These are phyloP conservation scores for Anastrepha ludens DNA, from an alignment of 1,140 invertebrate genomes.

Conservation along the genomic window DNA sequence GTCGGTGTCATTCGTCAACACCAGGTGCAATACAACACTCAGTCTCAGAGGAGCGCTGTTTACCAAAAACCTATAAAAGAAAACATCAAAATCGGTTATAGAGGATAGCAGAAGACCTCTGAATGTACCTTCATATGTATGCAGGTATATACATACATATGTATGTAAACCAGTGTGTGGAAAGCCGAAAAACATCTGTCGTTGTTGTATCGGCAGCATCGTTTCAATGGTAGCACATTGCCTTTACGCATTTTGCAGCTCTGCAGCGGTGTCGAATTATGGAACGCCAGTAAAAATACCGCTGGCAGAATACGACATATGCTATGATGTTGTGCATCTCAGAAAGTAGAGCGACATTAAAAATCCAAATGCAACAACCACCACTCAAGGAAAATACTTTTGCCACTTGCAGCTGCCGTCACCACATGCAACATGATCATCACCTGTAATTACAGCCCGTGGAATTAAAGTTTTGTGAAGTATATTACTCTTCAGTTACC, in stretches of 20 bases:
- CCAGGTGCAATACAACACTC: conserved; percentile 30
- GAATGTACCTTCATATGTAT: not conserved
- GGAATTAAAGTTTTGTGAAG: conserved; percentile 31
- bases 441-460: conserved; percentile 17
- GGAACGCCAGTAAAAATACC: not conserved
- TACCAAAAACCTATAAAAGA: not conserved
- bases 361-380: conserved; percentile 19
- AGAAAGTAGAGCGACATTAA: conserved; percentile 41
- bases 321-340: not conserved
- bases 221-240: conserved; percentile 4
- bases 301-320: conserved; percentile 19
- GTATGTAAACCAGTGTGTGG: not conserved
- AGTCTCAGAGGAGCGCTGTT: not conserved
- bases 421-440: conserved; percentile 35
- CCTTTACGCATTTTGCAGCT: not conserved
- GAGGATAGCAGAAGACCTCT: not conserved
- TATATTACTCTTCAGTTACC: not conserved
- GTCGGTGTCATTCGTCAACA: conserved; percentile 44
- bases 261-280: conserved; percentile 16
- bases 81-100: not conserved
- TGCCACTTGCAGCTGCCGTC: conserved; percentile 35
- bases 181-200: conserved; percentile 43
- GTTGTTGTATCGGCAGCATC: conserved; percentile 34
- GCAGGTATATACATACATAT: not conserved
- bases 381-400: not conserved